Evolutionary conservation across 1,140 invertebrate genomes (phyloP).

Genomic region (Drosophila burlai): DNA sequence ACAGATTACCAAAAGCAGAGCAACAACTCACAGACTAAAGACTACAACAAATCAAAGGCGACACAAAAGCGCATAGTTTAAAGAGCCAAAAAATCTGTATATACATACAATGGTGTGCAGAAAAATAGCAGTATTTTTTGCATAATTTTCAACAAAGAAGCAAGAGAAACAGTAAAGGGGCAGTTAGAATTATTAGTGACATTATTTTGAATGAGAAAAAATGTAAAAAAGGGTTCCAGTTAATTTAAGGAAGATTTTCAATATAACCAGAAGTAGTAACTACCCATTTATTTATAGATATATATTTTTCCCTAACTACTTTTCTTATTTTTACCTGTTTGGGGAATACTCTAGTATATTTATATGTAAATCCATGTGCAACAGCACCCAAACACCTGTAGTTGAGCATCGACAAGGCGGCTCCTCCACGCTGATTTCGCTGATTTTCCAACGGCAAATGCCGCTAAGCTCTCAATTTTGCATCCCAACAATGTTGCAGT

Average conservation of each 20-base stretch:
- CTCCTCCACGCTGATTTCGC: conserved; percentile 25
- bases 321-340: neutral
- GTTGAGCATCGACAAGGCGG: conserved; percentile 19
- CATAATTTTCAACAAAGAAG: neutral
- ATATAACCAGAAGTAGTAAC: neutral
- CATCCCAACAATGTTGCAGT: conserved; percentile 61
- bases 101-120: neutral
- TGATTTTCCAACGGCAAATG: conserved; percentile 40
- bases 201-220: no score
- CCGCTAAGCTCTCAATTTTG: conserved; percentile 38
- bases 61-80: conserved; percentile 32
- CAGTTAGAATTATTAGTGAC: no score
- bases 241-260: neutral
- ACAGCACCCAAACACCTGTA: conserved; percentile 61
- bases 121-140: neutral
- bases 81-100: conserved; percentile 6
- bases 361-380: conserved; percentile 20
- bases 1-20: conserved; percentile 74
- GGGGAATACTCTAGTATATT: neutral
- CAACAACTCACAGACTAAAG: conserved; percentile 60
- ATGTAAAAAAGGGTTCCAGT: neutral
- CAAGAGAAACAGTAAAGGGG: neutral
- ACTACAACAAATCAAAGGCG: conserved; percentile 3
- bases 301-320: neutral
- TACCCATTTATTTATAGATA: neutral